A percentile compares a stretch with the other conserved stretches of the same genome.
Evolutionary conservation across 2,113 vertebrate species (phyloP).

Genomic region (Eurypyga helias): DNA sequence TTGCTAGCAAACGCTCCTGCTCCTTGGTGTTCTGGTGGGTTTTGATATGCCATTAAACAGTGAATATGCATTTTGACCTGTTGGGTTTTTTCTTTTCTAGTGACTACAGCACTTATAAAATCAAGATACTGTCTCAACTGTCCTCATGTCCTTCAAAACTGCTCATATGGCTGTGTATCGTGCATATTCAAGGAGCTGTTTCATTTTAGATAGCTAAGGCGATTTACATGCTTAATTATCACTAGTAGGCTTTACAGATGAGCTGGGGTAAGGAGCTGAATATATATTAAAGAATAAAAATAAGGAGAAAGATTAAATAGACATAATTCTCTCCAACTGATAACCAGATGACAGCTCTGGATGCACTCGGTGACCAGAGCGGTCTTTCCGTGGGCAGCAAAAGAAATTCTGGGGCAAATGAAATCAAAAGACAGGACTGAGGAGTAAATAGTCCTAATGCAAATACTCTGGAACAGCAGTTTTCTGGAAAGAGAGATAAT

Average conservation of each 20-base stretch:
- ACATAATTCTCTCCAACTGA: not conserved
- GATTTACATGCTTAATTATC: constrained; percentile 7
- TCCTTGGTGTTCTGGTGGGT: not conserved
- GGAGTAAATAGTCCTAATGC: not conserved
- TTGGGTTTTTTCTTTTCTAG: not conserved
- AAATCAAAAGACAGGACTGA: not conserved
- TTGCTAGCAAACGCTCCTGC: not conserved
- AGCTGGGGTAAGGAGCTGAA: not conserved
- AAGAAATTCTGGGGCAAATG: not conserved
- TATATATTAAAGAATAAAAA: not conserved
- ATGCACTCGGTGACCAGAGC: not conserved
- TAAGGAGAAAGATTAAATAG: not conserved
- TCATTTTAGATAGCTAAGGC: not conserved
- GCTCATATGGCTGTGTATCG: not conserved
- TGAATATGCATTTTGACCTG: not conserved
- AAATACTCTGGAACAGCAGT: not conserved
- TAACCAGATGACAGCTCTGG: not conserved
- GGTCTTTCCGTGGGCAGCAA: not conserved
- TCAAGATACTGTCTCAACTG: not conserved
- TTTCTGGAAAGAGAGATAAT: not conserved
- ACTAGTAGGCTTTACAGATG: not conserved
- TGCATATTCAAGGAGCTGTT: not conserved
- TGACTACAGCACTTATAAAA: not conserved
- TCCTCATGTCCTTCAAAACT: not conserved
- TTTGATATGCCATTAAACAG: not conserved